phyloP scores from a whole-genome alignment of 2,113 vertebrate genomes.

The Sander lucioperca region DNA sequence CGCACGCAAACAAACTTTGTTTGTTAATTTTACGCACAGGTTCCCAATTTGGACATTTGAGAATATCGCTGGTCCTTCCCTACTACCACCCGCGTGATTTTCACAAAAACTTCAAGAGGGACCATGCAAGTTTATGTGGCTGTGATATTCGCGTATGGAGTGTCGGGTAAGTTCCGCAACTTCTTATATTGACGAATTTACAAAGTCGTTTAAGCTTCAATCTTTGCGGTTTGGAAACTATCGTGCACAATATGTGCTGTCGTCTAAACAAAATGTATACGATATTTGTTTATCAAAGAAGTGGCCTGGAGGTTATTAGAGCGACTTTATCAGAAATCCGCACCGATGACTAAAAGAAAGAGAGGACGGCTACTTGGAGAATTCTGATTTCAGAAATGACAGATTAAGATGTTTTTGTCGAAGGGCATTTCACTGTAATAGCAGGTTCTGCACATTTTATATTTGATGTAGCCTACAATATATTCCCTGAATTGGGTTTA shows the following conservation, averaged over 20 bases:
- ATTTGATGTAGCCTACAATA: neutral
- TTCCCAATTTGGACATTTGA: neutral
- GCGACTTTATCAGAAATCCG: neutral
- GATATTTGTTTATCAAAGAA: neutral
- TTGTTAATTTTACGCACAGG: conserved; percentile 43
- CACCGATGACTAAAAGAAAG: neutral
- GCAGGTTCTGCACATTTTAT: too few species aligned
- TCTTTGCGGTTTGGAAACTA: too few species aligned
- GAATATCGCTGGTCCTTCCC: neutral
- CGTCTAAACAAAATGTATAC: neutral
- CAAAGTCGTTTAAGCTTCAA: neutral
- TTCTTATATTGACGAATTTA: neutral
- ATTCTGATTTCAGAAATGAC: neutral
- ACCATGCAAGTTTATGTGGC: conserved; percentile 69
- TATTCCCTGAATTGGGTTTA: neutral
- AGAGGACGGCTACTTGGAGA: neutral
- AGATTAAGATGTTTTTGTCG: neutral
- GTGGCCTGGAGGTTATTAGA: neutral
- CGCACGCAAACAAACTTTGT: conserved; percentile 35
- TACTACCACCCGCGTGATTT: neutral
- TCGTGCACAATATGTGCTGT: too few species aligned
- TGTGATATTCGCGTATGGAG: conserved; percentile 56
- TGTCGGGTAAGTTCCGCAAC: conserved; percentile 68
- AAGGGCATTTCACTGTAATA: neutral
- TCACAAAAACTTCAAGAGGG: neutral